phyloP scores from a whole-genome alignment of 2,113 vertebrate genomes.

The Lepus americanus region DNA sequence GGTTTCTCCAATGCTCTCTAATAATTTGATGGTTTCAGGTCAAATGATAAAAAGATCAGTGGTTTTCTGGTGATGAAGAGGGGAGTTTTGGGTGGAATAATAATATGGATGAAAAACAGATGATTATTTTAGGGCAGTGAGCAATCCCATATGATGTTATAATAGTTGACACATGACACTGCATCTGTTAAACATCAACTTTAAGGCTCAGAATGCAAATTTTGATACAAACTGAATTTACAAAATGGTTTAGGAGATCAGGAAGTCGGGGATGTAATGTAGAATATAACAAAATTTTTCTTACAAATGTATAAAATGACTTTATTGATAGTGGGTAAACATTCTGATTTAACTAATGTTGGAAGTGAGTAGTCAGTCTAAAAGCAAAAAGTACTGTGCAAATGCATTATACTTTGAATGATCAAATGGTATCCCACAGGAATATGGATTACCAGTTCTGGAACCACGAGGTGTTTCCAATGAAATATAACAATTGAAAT shows the following conservation, averaged over 20 bases:
- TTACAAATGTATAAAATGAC: neutral
- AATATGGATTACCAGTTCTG: neutral
- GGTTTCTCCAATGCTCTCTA: no score
- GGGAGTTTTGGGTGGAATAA: neutral
- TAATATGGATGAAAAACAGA: fast-evolving
- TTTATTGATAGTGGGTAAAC: neutral
- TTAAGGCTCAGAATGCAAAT: neutral
- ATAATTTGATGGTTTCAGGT: no score
- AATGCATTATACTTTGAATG: neutral
- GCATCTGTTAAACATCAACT: neutral
- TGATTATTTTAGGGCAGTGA: neutral
- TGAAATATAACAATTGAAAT: neutral
- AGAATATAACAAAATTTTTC: neutral
- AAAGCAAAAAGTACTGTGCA: neutral
- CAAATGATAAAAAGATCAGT: neutral
- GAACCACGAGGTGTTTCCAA: neutral
- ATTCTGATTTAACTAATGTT: neutral
- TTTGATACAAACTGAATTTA: neutral
- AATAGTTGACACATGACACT: neutral
- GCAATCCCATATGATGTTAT: neutral
- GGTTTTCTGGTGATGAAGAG: neutral
- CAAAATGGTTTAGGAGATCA: neutral
- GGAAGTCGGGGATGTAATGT: neutral
- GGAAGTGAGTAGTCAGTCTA: neutral
- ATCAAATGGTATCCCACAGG: neutral